Evolutionary conservation across 1,140 invertebrate genomes (phyloP).

Genomic region (Leguminivora glycinivorella): DNA sequence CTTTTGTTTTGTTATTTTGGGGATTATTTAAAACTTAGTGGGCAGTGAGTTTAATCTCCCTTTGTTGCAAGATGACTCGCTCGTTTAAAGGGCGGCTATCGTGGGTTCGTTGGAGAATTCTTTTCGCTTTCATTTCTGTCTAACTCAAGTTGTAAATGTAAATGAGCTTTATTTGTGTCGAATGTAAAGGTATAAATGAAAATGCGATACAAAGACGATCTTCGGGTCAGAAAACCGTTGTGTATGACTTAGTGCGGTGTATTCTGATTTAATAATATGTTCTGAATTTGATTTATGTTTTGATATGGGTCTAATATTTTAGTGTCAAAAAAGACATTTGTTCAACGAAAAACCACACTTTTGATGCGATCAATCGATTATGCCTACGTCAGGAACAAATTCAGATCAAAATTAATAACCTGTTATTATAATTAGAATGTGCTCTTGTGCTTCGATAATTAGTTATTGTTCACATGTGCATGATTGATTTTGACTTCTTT

Average conservation of each 20-base stretch:
- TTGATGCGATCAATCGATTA: too few species aligned
- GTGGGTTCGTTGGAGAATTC: slow-evolving; percentile 34
- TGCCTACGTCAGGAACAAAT: too few species aligned
- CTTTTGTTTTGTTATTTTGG: slow-evolving; percentile 57
- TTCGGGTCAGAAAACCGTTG: not conserved
- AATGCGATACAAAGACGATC: slow-evolving; percentile 35
- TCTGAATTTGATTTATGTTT: too few species aligned
- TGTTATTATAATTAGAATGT: too few species aligned
- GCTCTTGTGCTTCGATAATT: not conserved
- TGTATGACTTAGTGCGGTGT: not conserved
- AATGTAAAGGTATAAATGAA: slow-evolving; percentile 49
- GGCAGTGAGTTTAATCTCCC: slow-evolving; percentile 47
- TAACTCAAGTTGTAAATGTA: slow-evolving; percentile 45
- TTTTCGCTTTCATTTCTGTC: slow-evolving; percentile 45
- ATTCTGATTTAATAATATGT: too few species aligned
- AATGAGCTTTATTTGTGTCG: slow-evolving; percentile 55
- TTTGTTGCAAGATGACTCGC: slow-evolving; percentile 55
- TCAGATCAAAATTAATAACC: too few species aligned
- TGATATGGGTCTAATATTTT: too few species aligned
- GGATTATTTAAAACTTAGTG: slow-evolving; percentile 55
- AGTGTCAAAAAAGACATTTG: too few species aligned
- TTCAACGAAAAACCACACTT: too few species aligned
- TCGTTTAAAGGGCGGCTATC: slow-evolving; percentile 37
- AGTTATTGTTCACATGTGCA: slow-evolving; percentile 8
- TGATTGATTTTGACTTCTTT: slow-evolving; percentile 1